Conservation (phyloP, 2,888 invertebrate species). For the Minunthozetes semirufus region DNA sequence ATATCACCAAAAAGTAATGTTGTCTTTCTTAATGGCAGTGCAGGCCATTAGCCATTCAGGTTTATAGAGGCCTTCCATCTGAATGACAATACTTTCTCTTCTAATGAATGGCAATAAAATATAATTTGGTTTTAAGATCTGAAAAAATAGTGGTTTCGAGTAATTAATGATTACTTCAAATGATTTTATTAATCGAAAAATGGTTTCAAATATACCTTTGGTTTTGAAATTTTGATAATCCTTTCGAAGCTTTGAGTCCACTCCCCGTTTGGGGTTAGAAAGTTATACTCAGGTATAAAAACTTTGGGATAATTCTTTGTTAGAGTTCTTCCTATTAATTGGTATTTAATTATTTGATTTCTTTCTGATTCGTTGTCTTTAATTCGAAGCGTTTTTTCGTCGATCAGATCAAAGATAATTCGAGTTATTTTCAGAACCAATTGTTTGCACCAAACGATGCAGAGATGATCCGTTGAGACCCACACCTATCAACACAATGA, state of each 20-base stretch:
- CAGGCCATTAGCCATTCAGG: slow-evolving; percentile 21
- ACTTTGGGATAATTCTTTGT: slow-evolving; percentile 29
- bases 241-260: slow-evolving; percentile 40
- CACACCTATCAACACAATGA: slow-evolving; percentile 54
- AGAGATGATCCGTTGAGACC: slow-evolving; percentile 79
- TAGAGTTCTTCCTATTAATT: slow-evolving; percentile 33
- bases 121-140: slow-evolving; percentile 40
- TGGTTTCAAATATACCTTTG: slow-evolving; percentile 37
- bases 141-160: no score
- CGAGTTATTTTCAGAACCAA: slow-evolving; percentile 68
- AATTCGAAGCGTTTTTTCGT: slow-evolving; percentile 54
- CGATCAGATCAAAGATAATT: slow-evolving; percentile 72
- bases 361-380: slow-evolving; percentile 44
- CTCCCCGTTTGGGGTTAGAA: slow-evolving; percentile 35
- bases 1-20: slow-evolving; percentile 32
- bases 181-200: background rate
- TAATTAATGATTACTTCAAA: no score
- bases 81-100: slow-evolving; percentile 38
- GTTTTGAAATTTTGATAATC: slow-evolving; percentile 38
- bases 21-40: slow-evolving; percentile 5
- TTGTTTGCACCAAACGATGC: slow-evolving; percentile 83
- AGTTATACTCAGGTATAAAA: slow-evolving; percentile 20
- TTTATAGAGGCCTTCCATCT: slow-evolving; percentile 25
- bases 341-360: slow-evolving; percentile 36
- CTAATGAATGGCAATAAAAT: slow-evolving; percentile 39